A percentile compares a stretch with the other conserved stretches of the same genome.
These are phyloP conservation scores for Marcusenius ussheri DNA, from an alignment of 2,113 vertebrate genomes.

Conservation along the genomic window DNA sequence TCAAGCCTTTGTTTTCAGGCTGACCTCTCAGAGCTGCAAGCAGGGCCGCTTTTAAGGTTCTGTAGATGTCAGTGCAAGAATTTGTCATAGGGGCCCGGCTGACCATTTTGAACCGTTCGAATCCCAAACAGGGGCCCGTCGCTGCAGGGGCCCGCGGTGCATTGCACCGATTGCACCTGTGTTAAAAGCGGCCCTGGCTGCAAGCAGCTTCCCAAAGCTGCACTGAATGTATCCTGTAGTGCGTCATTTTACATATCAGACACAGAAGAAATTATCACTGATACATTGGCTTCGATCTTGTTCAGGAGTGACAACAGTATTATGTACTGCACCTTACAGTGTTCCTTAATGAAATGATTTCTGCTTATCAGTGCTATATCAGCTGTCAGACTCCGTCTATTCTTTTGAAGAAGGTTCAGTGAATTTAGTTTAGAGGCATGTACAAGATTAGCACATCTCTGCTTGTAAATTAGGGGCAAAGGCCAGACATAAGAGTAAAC, in stretches of 20 bases:
- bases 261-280: background rate
- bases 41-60: slow-evolving; percentile 27
- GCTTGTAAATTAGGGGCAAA: background rate
- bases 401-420: background rate
- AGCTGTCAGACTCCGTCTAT: background rate
- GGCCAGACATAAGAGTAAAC: background rate
- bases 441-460: background rate
- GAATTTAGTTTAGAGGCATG: background rate
- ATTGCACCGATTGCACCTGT: no score
- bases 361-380: background rate
- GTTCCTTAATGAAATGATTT: background rate
- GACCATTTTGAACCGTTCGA: no score
- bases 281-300: background rate
- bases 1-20: background rate
- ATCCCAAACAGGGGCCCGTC: no score
- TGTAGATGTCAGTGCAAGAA: no score
- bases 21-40: background rate
- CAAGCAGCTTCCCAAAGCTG: background rate
- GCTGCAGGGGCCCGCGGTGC: no score
- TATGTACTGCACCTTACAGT: background rate
- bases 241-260: background rate
- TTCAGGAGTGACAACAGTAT: background rate
- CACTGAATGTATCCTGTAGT: background rate
- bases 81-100: no score
- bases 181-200: no score